phyloP scores from a whole-genome alignment of 35 echinoderm and acorn worm species.

The Stichopus chloronotus region DNA sequence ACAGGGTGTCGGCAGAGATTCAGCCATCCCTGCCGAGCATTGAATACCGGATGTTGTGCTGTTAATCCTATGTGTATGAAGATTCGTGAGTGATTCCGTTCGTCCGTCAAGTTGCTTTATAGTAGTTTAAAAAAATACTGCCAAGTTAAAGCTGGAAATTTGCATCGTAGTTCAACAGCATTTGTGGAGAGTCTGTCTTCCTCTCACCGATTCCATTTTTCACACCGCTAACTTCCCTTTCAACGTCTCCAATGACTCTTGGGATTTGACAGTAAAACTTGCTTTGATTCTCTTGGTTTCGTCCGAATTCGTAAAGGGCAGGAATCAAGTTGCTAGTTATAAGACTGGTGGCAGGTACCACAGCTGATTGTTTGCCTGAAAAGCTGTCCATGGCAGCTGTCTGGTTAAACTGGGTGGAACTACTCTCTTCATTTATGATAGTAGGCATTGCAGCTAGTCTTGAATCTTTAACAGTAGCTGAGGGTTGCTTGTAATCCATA shows the following conservation, averaged over 20 bases:
- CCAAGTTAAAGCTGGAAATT: slow-evolving; percentile 3
- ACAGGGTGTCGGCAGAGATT: neutral
- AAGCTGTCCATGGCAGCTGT: neutral
- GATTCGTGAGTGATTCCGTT: slow-evolving; percentile 28
- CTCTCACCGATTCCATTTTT: slow-evolving; percentile 13
- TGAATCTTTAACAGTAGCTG: neutral
- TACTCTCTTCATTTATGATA: neutral
- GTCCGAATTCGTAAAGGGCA: neutral
- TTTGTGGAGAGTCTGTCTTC: neutral
- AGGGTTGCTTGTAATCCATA: neutral
- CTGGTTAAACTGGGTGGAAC: neutral
- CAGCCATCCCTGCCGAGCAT: neutral
- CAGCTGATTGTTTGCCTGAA: neutral
- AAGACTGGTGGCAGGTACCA: neutral
- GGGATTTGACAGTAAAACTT: neutral
- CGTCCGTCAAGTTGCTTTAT: slow-evolving; percentile 14
- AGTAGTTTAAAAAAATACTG: slow-evolving; percentile 12
- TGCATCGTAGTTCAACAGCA: slow-evolving; percentile 19
- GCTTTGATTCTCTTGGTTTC: neutral
- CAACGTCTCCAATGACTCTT: neutral
- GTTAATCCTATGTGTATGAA: slow-evolving; percentile 11
- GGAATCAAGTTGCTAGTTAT: neutral
- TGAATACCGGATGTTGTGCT: neutral
- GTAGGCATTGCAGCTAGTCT: neutral
- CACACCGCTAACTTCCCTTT: slow-evolving; percentile 12